Evolutionary conservation across 2,888 invertebrate genomes (phyloP).

Genomic region (Clistopyga incitator): DNA sequence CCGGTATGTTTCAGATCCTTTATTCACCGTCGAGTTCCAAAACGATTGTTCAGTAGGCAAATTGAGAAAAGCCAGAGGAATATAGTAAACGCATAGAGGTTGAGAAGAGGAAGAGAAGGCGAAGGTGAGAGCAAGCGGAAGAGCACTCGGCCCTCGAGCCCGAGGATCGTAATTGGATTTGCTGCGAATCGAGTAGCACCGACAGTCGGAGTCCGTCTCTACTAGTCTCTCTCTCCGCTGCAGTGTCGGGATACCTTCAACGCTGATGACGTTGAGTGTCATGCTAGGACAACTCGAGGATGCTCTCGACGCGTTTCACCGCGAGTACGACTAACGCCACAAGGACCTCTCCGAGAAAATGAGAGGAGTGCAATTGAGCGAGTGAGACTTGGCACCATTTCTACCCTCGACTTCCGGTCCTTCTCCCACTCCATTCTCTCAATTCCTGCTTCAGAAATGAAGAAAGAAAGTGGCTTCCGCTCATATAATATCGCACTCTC

Average conservation of each 20-base stretch:
- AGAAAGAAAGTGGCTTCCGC: neutral
- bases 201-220: neutral
- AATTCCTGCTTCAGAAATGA: conserved; percentile 10
- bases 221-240: neutral
- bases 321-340: conserved; percentile 13
- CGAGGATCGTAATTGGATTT: conserved; percentile 72
- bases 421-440: conserved; percentile 14
- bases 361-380: conserved; percentile 31
- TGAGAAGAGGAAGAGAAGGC: conserved; percentile 28
- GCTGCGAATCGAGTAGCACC: conserved; percentile 46
- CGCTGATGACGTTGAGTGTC: conserved; percentile 52
- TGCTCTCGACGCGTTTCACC: conserved; percentile 23
- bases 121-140: conserved; percentile 41
- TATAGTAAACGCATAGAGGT: conserved; percentile 1
- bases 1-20: neutral
- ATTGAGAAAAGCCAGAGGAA: conserved; percentile 14
- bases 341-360: conserved; percentile 23
- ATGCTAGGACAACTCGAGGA: conserved; percentile 39
- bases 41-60: conserved; percentile 21
- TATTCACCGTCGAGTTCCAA: neutral
- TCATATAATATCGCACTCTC: neutral
- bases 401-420: neutral
- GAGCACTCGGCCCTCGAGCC: conserved; percentile 47
- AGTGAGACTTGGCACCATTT: neutral
- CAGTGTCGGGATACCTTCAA: conserved; percentile 35